These are phyloP conservation scores for Novumbra hubbsi DNA, from an alignment of 2,797 vertebrate genomes.

Conservation along the genomic window DNA sequence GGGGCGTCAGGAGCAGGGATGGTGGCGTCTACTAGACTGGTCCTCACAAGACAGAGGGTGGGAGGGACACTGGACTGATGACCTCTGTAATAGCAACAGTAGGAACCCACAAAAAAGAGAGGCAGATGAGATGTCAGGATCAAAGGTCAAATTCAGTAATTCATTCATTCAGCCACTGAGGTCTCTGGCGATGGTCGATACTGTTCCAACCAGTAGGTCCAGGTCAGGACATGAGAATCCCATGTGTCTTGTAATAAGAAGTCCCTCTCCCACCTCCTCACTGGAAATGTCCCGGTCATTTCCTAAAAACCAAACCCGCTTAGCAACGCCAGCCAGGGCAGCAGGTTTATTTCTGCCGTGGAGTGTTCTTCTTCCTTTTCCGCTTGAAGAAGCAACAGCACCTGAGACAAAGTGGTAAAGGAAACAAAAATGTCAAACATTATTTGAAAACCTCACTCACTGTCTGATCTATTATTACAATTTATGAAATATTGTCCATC, in stretches of 20 bases:
- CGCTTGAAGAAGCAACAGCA: conserved; percentile 93
- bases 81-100: not conserved
- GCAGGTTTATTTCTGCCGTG: conserved; percentile 82
- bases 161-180: not conserved
- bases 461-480: not conserved
- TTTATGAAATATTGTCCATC: too few species aligned
- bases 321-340: conserved; percentile 9
- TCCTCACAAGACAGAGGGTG: not conserved
- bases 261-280: not conserved
- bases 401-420: conserved; percentile 59
- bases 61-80: not conserved
- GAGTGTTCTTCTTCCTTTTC: conserved; percentile 87
- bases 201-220: conserved; percentile 9
- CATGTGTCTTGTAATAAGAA: not conserved
- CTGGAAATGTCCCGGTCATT: conserved; percentile 18
- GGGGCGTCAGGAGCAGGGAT: not conserved
- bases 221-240: not conserved
- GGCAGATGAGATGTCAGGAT: conserved; percentile 1
- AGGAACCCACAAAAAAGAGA: not conserved
- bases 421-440: not conserved
- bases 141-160: conserved; percentile 3
- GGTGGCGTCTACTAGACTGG: not conserved
- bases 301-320: conserved; percentile 34
- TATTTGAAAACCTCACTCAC: not conserved
- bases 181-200: not conserved